Percentiles rank a stretch among this genome's conserved stretches.
phyloP scores from a whole-genome alignment of 2,113 vertebrate species.

The Cricetomys ansorgei region DNA sequence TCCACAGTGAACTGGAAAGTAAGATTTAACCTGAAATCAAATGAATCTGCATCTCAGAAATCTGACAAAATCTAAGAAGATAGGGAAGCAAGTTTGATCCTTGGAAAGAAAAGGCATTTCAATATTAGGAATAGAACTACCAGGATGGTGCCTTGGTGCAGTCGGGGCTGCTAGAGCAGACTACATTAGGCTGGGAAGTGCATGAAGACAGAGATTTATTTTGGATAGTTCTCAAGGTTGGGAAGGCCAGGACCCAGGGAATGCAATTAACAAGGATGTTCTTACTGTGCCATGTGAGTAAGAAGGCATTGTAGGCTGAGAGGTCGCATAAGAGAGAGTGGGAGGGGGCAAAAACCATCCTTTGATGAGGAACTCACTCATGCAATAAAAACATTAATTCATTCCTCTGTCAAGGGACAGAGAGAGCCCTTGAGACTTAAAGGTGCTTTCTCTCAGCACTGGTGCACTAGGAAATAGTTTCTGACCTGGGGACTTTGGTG shows the following conservation, averaged over 20 bases:
- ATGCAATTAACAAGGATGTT: background rate
- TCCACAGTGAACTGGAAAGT: background rate
- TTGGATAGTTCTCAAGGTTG: background rate
- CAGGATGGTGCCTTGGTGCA: background rate
- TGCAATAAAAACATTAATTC: background rate
- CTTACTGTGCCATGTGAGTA: background rate
- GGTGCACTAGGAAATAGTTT: background rate
- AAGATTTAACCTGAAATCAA: constrained; percentile 30
- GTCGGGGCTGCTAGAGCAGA: background rate
- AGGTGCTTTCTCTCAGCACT: background rate
- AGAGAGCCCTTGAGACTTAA: background rate
- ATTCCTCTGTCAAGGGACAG: background rate
- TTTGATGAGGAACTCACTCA: background rate
- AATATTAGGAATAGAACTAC: background rate
- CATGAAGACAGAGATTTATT: background rate
- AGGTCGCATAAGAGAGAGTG: background rate
- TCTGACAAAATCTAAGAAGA: background rate
- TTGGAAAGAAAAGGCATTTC: background rate
- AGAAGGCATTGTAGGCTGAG: background rate
- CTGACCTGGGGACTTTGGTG: background rate
- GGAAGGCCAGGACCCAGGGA: background rate
- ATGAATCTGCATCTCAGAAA: constrained; percentile 23
- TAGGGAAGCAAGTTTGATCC: background rate
- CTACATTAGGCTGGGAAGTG: background rate
- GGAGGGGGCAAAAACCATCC: background rate